A percentile compares a stretch with the other conserved stretches of the same genome.
phyloP scores from a whole-genome alignment of 2,113 vertebrate species.

The Paratilapia polleni region DNA sequence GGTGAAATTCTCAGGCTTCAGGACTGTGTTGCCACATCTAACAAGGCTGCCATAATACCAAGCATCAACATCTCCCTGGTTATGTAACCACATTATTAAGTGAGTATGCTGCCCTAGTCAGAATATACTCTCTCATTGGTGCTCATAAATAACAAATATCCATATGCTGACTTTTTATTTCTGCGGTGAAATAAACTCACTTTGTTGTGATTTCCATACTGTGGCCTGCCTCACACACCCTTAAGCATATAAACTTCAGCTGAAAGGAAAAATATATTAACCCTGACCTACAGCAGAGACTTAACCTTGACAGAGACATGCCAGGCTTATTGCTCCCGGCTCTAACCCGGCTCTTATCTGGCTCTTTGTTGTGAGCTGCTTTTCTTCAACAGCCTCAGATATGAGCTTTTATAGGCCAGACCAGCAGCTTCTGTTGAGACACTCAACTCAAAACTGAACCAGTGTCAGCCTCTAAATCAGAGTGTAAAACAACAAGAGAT shows the following conservation, averaged over 20 bases:
- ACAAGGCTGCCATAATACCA: neutral
- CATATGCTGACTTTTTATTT: neutral
- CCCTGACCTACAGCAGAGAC: slow-evolving; percentile 34
- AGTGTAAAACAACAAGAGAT: neutral
- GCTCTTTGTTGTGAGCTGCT: slow-evolving; percentile 26
- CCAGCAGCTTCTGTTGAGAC: slow-evolving; percentile 1
- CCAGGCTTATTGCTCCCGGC: neutral
- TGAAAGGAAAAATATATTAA: slow-evolving; percentile 4
- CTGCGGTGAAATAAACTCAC: neutral
- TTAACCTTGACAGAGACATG: slow-evolving; percentile 10
- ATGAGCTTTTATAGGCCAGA: neutral
- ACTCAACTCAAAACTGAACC: neutral
- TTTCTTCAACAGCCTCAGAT: slow-evolving; percentile 19
- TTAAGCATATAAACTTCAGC: neutral
- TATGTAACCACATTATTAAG: neutral
- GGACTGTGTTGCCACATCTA: neutral
- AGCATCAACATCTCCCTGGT: neutral
- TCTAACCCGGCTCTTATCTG: slow-evolving; percentile 24
- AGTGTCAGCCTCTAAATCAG: slow-evolving; percentile 10
- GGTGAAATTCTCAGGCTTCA: neutral
- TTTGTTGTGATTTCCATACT: neutral
- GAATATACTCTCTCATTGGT: neutral
- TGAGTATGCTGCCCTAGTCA: neutral
- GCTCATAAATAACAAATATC: neutral
- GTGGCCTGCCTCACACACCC: neutral